These are phyloP conservation scores for Chaetodon trifascialis DNA, from an alignment of 2,113 vertebrate species.

Conservation along the genomic window DNA sequence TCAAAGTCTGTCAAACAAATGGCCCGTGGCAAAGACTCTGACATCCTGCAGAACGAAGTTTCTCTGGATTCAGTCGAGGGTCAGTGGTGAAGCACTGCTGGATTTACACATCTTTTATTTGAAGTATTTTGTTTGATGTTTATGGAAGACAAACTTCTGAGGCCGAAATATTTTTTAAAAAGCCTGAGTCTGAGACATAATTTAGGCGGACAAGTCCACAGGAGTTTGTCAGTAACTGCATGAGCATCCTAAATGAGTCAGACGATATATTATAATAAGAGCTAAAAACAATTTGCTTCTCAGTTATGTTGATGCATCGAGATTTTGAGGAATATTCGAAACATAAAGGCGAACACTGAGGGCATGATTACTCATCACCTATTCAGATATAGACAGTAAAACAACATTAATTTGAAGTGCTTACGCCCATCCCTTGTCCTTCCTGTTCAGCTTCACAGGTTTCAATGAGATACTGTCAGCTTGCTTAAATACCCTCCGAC, in stretches of 20 bases:
- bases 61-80: slow-evolving; percentile 39
- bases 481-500: background rate
- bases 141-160: slow-evolving; percentile 33
- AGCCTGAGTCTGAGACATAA: slow-evolving; percentile 10
- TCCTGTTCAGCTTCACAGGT: background rate
- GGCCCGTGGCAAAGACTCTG: slow-evolving; percentile 38
- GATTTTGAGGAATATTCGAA: background rate
- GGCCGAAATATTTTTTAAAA: slow-evolving; percentile 1
- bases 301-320: background rate
- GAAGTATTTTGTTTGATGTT: slow-evolving; percentile 26
- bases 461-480: slow-evolving; percentile 14
- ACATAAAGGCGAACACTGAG: background rate
- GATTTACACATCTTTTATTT: slow-evolving; percentile 18
- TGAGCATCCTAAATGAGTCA: slow-evolving; percentile 23
- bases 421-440: background rate
- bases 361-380: background rate
- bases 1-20: slow-evolving; percentile 58
- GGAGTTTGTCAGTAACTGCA: slow-evolving; percentile 21
- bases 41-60: slow-evolving; percentile 38
- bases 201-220: slow-evolving; percentile 22
- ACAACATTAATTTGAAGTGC: background rate
- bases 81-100: slow-evolving; percentile 18
- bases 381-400: background rate
- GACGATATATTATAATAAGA: slow-evolving; percentile 1
- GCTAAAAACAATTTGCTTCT: background rate